phyloP scores from a whole-genome alignment of 1,140 invertebrate species.

The Batillaria attramentaria region DNA sequence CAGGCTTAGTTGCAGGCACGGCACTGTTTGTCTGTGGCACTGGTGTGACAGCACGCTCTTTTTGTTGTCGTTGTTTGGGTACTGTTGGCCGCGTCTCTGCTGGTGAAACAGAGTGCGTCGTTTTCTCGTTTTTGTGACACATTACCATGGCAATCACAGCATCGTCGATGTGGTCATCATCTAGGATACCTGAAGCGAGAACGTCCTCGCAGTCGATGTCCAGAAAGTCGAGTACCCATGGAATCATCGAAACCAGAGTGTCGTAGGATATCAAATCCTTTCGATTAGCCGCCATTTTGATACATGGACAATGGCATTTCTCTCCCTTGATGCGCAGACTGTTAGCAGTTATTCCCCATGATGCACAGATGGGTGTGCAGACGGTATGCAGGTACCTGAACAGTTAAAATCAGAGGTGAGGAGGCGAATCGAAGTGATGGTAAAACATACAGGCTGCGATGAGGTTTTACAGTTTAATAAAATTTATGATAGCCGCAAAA shows the following conservation, averaged over 20 bases:
- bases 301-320: not conserved
- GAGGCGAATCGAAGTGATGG: no score
- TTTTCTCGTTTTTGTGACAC: slow-evolving; percentile 1
- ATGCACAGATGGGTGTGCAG: no score
- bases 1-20: not conserved
- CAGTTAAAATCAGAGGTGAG: no score
- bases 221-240: slow-evolving; percentile 37
- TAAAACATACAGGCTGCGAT: no score
- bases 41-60: no score
- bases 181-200: slow-evolving; percentile 33
- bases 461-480: no score
- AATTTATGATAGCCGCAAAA: no score
- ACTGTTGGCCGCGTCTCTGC: no score
- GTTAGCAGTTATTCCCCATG: no score
- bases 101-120: not conserved
- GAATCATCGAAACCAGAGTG: slow-evolving; percentile 25
- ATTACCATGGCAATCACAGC: slow-evolving; percentile 25
- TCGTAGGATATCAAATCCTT: not conserved
- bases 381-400: no score
- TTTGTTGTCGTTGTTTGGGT: not conserved
- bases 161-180: slow-evolving; percentile 29
- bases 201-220: slow-evolving; percentile 33
- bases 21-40: not conserved
- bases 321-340: not conserved
- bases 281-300: slow-evolving; percentile 12